These are phyloP conservation scores for Hippocampus barbouri DNA, from an alignment of 2,113 vertebrate genomes.

Conservation along the genomic window DNA sequence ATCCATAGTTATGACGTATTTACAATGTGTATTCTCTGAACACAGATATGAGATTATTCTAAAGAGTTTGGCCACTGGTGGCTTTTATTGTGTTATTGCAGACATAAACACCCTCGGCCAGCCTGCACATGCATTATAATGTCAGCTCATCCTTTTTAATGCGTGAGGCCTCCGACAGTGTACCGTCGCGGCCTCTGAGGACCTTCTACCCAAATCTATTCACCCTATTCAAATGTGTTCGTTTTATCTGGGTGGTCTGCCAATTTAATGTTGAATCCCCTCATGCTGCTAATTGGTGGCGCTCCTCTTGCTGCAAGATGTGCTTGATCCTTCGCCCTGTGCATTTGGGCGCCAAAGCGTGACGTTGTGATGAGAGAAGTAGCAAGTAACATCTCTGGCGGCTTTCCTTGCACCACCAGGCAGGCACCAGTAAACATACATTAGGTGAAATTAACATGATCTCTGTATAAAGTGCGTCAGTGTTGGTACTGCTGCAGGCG, in stretches of 20 bases:
- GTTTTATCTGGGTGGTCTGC: constrained; percentile 61
- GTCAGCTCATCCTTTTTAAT: constrained; percentile 64
- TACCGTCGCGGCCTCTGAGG: constrained; percentile 30
- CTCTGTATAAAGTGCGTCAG: constrained; percentile 6
- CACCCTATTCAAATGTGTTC: constrained; percentile 62
- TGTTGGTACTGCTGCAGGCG: constrained; percentile 1
- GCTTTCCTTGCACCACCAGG: constrained; percentile 15
- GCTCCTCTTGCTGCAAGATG: constrained; percentile 44
- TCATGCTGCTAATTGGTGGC: constrained; percentile 54
- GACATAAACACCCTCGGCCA: constrained; percentile 10
- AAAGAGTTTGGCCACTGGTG: constrained; percentile 29
- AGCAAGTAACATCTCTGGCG: constrained; percentile 24
- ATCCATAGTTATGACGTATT: constrained; percentile 17
- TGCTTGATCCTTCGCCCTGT: constrained; percentile 45
- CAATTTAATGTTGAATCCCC: constrained; percentile 43
- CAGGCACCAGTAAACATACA: constrained; percentile 34
- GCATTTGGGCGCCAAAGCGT: constrained; percentile 44
- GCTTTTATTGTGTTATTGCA: constrained; percentile 4
- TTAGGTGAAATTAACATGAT: constrained; percentile 20
- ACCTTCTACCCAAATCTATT: constrained; percentile 49
- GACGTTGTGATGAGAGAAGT: constrained; percentile 47
- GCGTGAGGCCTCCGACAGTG: constrained; percentile 39
- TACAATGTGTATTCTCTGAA: constrained; percentile 5
- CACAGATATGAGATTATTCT: constrained; percentile 14
- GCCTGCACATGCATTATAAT: constrained; percentile 70